Evolutionary conservation across 2,113 vertebrate genomes (phyloP), one percentile per base, ranked within the genome.

Genomic region (Boleophthalmus pectinirostris): DNA sequence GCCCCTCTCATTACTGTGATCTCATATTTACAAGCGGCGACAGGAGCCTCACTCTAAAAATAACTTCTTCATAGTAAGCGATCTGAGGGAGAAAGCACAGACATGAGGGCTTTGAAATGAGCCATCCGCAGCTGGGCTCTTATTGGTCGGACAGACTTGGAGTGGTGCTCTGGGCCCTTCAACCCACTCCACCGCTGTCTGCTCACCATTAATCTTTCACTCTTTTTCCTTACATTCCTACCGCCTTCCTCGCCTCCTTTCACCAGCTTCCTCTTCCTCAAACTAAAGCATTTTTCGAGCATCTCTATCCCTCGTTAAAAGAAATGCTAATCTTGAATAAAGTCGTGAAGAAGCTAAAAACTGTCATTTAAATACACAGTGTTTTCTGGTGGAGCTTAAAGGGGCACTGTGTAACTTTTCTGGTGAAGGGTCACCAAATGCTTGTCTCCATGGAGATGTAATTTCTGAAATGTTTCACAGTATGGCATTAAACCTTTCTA

Each of bases 101-200:
- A 64, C 18, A 58, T 63, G 80, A 64, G 70, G 33, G 82, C 72
- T 64, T 81, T 82, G 85, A 79, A 81, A 73, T 79, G 81, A 88
- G 81, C 82, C 76, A 82, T 73, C 72, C 54, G 79, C 89, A 88
- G 89, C 87, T 88, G 76, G 78, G 81, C 80, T 80, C 83, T 87
- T 82, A 85, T 85, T 88, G 88, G 82, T 72, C 83, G 47, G 75
- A 46, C 82, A 54, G 84, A 72, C 85, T 87, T 72, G 73, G 82
- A 86, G 88, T 81, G 84, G 78, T 20, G 68, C 85, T 82, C 79
- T n/a, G 51, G 68, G 88, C 79, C 78, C 81, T 81, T 80, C 82
- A 77, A 60, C 75, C 68, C n/a, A 49, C 87, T 82, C 79, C 75
- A 71, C 60, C 75, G 54, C 75, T 79, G 45, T 80, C 74, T 85